Conservation (phyloP, 2,888 invertebrate species). For the Nemoura dubitans region DNA sequence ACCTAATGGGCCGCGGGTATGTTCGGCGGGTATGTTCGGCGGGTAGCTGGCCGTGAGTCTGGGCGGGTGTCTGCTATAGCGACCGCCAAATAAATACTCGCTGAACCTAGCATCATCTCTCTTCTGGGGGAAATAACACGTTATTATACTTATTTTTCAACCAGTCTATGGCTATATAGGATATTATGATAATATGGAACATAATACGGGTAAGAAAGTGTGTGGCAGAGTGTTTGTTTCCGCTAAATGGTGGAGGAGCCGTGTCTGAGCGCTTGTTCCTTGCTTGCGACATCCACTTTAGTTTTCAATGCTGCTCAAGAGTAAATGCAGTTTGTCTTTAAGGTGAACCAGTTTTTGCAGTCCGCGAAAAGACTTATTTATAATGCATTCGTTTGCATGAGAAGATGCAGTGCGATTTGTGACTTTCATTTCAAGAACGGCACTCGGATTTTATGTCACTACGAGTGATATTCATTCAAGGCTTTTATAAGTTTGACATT, state of each 20-base stretch:
- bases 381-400: not conserved
- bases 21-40: not conserved
- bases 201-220: not conserved
- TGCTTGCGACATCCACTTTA: no score
- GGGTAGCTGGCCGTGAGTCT: not conserved
- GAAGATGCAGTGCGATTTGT: not conserved
- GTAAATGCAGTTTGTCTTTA: not conserved
- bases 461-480: not conserved
- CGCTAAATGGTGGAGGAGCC: not conserved
- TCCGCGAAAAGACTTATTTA: not conserved
- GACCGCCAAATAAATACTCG: not conserved
- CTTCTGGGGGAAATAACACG: not conserved
- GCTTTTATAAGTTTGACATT: not conserved
- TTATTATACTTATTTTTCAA: not conserved
- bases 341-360: not conserved
- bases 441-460: not conserved
- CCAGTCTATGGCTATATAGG: not conserved
- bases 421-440: not conserved
- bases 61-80: not conserved
- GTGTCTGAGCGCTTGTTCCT: not conserved
- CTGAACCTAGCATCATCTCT: not conserved
- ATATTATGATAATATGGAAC: not conserved
- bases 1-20: not conserved
- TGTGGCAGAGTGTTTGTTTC: not conserved
- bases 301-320: no score